Base-by-base conservation (phyloP, 2,888 invertebrate species). In the Leptura quadrifasciata region DNA sequence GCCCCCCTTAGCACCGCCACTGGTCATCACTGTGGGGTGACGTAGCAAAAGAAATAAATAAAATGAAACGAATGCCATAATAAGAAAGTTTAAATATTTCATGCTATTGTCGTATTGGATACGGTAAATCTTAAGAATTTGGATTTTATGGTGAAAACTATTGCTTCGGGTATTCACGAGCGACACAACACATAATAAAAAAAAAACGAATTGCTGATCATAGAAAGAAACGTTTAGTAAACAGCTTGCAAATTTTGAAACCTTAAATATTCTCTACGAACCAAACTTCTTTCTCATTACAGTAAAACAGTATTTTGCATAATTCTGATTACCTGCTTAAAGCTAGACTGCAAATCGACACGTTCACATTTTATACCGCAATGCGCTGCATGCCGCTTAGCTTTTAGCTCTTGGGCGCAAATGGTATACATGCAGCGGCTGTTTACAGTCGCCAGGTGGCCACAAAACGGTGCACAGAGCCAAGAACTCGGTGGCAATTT, bases 381-480 rank as follows among this genome's bases (percentile, higher is more conserved):
- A n/a, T 47, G 47, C 47, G 64, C 52, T 39, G 64, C 64, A 65
- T 12, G 17, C 39, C 64, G 64, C 64, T 47, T 21, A 10, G n/a
- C 57, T 17, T 55, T 20, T 55, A 20, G 31, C n/a, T 63, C 35
- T 63, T 15, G 35, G 35, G 67, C 9, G 54, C 54, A 27, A 67
- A 67, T 17, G 27, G 64, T 65, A 39, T 54, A 24, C 27, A 67
- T 21, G 54, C 27, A 52, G 10, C 54, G 27, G 67, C 24, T 54
- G 67, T 67, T 67, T 54, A 67, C 24, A 18, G 17, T 24, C 67
- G 17, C 54, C 67, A 67, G 67, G 67, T 67, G 67, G 67, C 24
- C 67, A 27, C 54, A 12, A 27, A 20, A 67, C 24, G 67, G 55
- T 67, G 67, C 67, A 67, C 27, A 67, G 20, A 47, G 52, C 65